These are phyloP conservation scores for Drosophila putrida DNA, from an alignment of 2,888 invertebrate species.

Conservation along the genomic window DNA sequence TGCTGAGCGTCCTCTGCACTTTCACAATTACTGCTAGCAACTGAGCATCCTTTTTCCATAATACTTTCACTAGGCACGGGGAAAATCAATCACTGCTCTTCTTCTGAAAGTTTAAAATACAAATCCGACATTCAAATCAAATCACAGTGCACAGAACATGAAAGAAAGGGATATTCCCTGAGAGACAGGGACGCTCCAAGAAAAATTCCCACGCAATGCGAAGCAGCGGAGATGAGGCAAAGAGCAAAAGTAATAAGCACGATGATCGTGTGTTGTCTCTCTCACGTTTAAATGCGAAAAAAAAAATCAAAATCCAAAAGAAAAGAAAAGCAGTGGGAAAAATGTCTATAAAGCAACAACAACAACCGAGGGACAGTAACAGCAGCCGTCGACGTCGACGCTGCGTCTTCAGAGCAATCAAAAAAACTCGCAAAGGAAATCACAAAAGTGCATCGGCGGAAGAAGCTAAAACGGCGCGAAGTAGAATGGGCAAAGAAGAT, in stretches of 20 bases:
- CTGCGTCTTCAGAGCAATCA: conserved; percentile 46
- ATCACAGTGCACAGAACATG: background rate
- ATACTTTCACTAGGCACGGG: conserved; percentile 66
- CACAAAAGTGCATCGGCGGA: conserved; percentile 80
- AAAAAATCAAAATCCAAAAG: conserved; percentile 49
- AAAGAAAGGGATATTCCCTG: background rate
- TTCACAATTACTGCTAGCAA: conserved; percentile 71
- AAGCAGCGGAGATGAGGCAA: conserved; percentile 43
- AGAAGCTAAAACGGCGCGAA: conserved; percentile 76
- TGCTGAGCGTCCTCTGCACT: conserved; percentile 56
- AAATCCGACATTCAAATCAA: background rate
- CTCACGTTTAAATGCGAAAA: conserved; percentile 43
- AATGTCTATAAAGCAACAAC: conserved; percentile 61
- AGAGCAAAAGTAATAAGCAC: conserved; percentile 53
- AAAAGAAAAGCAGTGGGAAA: conserved; percentile 76
- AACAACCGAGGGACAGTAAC: conserved; percentile 24
- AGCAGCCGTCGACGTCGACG: conserved; percentile 46
- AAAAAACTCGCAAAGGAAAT: conserved; percentile 79
- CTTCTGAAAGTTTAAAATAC: conserved; percentile 39
- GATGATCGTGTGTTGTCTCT: conserved; percentile 54
- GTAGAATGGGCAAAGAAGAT: conserved; percentile 74
- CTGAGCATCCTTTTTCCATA: conserved; percentile 85
- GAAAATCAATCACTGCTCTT: conserved; percentile 32
- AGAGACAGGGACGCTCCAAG: conserved; percentile 44
- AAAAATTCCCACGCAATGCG: conserved; percentile 67